Conservation (phyloP, 2,113 vertebrate species). For the Connochaetes taurinus region DNA sequence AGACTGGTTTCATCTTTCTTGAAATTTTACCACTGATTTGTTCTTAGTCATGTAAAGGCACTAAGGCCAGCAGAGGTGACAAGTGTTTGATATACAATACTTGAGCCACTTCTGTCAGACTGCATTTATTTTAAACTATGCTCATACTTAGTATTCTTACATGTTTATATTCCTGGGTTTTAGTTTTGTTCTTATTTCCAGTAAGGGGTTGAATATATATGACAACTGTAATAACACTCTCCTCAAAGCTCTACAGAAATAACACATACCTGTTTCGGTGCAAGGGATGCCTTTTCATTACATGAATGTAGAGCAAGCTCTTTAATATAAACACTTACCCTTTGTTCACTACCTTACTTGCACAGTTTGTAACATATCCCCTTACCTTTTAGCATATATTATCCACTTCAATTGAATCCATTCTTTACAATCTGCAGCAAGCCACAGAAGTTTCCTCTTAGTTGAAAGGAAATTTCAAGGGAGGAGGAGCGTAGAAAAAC, state of each 20-base stretch:
- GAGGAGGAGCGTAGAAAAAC: conserved; percentile 6
- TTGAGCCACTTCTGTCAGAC: conserved; percentile 91
- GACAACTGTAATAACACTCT: conserved; percentile 75
- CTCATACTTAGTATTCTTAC: conserved; percentile 76
- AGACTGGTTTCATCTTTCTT: conserved; percentile 96
- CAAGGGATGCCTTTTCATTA: conserved; percentile 65
- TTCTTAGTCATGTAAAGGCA: conserved; percentile 94
- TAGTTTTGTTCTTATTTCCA: conserved; percentile 75
- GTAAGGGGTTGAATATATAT: conserved; percentile 81
- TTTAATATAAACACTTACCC: conserved; percentile 77
- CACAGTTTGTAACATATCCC: conserved; percentile 81
- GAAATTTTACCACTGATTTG: conserved; percentile 95
- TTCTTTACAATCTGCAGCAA: conserved; percentile 58
- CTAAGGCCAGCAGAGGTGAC: conserved; percentile 90
- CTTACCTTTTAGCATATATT: conserved; percentile 66
- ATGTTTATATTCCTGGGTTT: conserved; percentile 72
- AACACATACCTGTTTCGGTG: conserved; percentile 53
- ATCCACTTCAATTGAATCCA: conserved; percentile 55
- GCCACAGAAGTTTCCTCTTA: conserved; percentile 64
- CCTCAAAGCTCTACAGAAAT: conserved; percentile 75
- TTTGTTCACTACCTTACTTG: conserved; percentile 79
- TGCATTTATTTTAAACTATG: conserved; percentile 85
- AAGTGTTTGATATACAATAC: conserved; percentile 95
- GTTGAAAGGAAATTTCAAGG: conserved; percentile 65
- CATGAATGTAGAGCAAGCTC: conserved; percentile 70